A percentile compares a stretch with the other conserved stretches of the same genome.
Conservation (phyloP, 2,113 vertebrate species). For the Paedocypris sp. region DNA sequence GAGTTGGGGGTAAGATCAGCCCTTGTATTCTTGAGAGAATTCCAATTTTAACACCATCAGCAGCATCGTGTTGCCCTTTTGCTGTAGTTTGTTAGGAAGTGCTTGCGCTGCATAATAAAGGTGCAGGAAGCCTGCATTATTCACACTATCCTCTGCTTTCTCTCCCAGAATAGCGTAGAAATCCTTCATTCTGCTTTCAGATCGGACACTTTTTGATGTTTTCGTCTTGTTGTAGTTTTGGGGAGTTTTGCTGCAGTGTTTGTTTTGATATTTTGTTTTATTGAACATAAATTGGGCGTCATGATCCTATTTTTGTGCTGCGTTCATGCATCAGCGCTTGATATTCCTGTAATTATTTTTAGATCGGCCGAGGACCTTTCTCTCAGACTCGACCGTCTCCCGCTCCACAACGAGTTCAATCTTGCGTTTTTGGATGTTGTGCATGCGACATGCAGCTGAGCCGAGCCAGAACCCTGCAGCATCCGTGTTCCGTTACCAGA, state of each 20-base stretch:
- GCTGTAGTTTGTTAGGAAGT: not conserved
- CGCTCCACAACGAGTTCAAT: not conserved
- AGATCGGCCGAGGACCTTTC: not conserved
- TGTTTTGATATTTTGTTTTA: no score
- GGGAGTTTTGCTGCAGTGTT: no score
- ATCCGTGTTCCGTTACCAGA: constrained; percentile 17
- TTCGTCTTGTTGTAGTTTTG: no score
- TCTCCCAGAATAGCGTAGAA: not conserved
- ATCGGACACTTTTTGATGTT: no score
- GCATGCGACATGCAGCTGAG: not conserved
- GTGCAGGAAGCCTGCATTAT: not conserved
- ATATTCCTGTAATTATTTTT: not conserved
- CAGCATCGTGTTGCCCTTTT: constrained; percentile 12
- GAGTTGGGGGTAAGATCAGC: not conserved
- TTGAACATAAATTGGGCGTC: not conserved
- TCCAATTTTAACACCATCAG: constrained; percentile 1
- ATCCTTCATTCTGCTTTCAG: no score
- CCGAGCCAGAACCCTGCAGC: not conserved
- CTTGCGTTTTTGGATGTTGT: constrained; percentile 13
- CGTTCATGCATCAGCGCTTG: not conserved
- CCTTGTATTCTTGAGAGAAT: not conserved
- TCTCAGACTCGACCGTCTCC: not conserved
- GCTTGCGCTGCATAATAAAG: constrained; percentile 6
- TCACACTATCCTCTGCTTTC: not conserved
- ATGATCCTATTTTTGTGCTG: not conserved